A percentile compares a stretch with the other conserved stretches of the same genome.
Conservation (phyloP, 2,797 vertebrate genomes). For the Babyrousa celebensis region DNA sequence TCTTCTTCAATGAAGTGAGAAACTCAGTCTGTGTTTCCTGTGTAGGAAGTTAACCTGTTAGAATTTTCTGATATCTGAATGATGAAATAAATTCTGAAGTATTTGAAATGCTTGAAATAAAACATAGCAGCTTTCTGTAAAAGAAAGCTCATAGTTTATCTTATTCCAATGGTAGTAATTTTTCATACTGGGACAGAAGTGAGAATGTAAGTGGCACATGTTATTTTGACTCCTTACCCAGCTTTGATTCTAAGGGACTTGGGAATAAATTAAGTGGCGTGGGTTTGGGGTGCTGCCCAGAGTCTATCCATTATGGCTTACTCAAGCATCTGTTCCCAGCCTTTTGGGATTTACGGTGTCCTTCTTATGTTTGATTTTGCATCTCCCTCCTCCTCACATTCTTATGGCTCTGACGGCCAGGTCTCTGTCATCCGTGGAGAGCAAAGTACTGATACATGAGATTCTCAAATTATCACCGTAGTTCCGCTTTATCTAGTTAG, state of each 20-base stretch:
- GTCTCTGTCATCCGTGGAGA: neutral
- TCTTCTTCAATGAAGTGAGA: conserved; percentile 43
- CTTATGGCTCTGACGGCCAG: neutral
- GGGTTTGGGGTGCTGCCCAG: neutral
- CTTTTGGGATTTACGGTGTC: neutral
- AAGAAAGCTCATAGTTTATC: conserved; percentile 12
- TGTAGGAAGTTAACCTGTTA: conserved; percentile 31
- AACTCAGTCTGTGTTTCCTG: neutral
- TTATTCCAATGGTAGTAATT: neutral
- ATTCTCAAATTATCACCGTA: neutral
- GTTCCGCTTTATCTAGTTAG: conserved; percentile 18
- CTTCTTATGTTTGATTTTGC: neutral
- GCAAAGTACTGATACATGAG: neutral
- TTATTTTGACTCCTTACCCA: neutral
- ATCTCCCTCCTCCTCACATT: neutral
- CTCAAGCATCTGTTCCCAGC: neutral
- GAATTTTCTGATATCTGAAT: conserved; percentile 29
- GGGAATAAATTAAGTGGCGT: neutral
- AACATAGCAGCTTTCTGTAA: neutral
- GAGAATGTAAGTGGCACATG: neutral
- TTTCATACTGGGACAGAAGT: conserved; percentile 23
- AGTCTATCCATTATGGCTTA: neutral
- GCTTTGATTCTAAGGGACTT: neutral
- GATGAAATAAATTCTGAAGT: conserved; percentile 56
- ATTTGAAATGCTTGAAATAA: conserved; percentile 67